Conservation (phyloP, 1,140 invertebrate genomes). For the Phenacoccus solenopsis region DNA sequence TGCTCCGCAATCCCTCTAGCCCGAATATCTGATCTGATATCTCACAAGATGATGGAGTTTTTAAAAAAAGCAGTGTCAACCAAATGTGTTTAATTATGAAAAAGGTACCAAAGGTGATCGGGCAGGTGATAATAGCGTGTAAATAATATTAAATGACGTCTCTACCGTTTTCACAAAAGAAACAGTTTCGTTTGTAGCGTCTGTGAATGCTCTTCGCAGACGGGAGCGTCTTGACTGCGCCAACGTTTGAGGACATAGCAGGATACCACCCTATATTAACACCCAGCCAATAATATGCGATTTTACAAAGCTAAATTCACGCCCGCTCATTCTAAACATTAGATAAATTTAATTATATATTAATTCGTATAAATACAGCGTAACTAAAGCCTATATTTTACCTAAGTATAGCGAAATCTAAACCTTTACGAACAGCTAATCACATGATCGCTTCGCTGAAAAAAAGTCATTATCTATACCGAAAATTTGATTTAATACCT, state of each 20-base stretch:
- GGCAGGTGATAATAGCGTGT: constrained; percentile 18
- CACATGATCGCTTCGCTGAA: no score
- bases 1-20: neutral
- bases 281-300: constrained; percentile 11
- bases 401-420: no score
- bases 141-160: constrained; percentile 23
- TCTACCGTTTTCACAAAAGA: constrained; percentile 76
- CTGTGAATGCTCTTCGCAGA: constrained; percentile 71
- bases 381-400: no score
- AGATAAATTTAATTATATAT: no score
- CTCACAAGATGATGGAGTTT: neutral
- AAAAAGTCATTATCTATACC: no score
- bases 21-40: neutral
- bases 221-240: constrained; percentile 66
- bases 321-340: no score
- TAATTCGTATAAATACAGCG: no score
- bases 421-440: no score
- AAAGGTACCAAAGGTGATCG: neutral
- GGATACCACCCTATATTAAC: constrained; percentile 50
- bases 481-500: no score
- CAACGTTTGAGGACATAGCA: constrained; percentile 75
- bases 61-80: neutral
- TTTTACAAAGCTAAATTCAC: constrained; percentile 5
- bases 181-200: constrained; percentile 66
- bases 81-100: neutral